Base-by-base conservation (phyloP, 2,113 vertebrate genomes). In the Sarotherodon lohbergeri region DNA sequence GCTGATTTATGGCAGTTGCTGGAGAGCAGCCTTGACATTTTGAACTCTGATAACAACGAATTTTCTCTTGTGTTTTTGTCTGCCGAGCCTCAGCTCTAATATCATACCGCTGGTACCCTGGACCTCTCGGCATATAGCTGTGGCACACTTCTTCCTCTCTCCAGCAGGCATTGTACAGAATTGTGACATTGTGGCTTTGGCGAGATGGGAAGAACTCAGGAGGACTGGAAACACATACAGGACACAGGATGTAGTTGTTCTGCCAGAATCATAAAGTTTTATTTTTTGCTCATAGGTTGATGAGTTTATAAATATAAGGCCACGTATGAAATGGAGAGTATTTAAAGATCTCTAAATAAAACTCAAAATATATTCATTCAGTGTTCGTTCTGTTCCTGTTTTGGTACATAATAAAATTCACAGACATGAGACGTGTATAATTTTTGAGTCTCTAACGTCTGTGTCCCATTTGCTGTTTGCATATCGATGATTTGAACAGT, bases 71-170 rank as follows among this genome's bases (percentile, higher is more conserved):
- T 82, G 55, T 87, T 79, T 48, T 81, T 48, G 80, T 59, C 73
- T 22, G 7, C 46, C 43, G 5, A 82, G 86, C 59, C 87, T 80
- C 10, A 22, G 52, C 57, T 83, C 39, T 41, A 41, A 73, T 50
- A 43, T 88, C 83, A 89, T 95, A 97, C 93, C 97, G 95, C 98
- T 97, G 94, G 96, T 96, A 93, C 96, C 97, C 52, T 97, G 97
- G 94, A 98, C 97, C 94, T 99, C 98, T 94, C 95, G 96, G 95
- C 97, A 97, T 96, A 99, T 97, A 96, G 97, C 98, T 55, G 97
- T 96, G 54, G 98, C 98, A 93, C 97, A 95, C 92, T 97, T 97
- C 94, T 97, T 98, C 95, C 96, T 97, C 96, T 99, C 97, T 93
- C 97, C 98, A 73, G 93, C 84, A 81, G 96, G 94, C 96, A 97